Conservation (phyloP, 2,113 vertebrate genomes). For the Agelaius phoeniceus region DNA sequence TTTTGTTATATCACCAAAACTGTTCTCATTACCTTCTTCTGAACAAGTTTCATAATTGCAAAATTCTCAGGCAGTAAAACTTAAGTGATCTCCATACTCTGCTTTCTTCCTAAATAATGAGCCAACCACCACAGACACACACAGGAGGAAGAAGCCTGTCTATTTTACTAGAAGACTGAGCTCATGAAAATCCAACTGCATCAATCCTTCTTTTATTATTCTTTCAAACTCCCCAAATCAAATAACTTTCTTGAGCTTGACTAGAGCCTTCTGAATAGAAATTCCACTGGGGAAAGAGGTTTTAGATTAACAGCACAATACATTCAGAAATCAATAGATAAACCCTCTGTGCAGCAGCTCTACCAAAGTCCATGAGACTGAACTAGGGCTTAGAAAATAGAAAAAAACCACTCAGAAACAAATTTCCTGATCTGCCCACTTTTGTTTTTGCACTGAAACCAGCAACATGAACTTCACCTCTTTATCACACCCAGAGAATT, state of each 20-base stretch:
- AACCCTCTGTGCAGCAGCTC: background rate
- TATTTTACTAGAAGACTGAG: background rate
- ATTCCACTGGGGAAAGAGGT: constrained; percentile 51
- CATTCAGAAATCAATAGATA: constrained; percentile 64
- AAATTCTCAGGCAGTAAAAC: constrained; percentile 47
- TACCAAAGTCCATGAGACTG: background rate
- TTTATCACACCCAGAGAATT: background rate
- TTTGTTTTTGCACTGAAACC: background rate
- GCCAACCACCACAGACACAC: background rate
- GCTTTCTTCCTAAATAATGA: background rate
- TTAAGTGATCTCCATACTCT: constrained; percentile 7
- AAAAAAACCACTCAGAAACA: constrained; percentile 26
- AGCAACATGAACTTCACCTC: background rate
- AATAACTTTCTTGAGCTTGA: constrained; percentile 68
- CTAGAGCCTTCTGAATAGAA: constrained; percentile 40
- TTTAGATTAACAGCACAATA: constrained; percentile 65
- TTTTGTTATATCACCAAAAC: background rate
- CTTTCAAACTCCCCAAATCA: constrained; percentile 67
- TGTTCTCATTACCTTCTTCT: background rate
- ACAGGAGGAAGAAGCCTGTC: background rate
- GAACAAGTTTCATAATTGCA: background rate
- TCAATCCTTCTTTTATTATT: constrained; percentile 66
- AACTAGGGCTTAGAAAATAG: constrained; percentile 10
- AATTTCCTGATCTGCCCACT: background rate
- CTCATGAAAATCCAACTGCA: constrained; percentile 68